Base-by-base conservation (phyloP, 2,888 invertebrate genomes). In the Empis stercorea region DNA sequence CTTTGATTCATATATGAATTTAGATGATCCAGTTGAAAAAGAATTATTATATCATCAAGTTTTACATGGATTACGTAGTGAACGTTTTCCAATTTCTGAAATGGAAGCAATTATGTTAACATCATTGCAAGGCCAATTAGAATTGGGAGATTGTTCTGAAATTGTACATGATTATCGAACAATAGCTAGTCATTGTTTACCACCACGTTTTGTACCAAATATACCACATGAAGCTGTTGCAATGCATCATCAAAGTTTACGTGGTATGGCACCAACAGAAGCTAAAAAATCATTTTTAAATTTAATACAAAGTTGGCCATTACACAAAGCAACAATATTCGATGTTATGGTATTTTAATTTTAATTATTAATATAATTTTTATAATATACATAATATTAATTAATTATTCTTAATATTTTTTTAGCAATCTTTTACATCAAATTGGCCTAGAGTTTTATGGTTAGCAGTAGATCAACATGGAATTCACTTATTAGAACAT, bases 61-160 rank as follows among this genome's bases (percentile, higher is more conserved):
- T 44, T 71, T 95, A 51, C 89, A 93, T 63, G 85, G 89, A 55
- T 78, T 95, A 49, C 78, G 93, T 47, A 87, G 88, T 55, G 93
- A 94, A 72, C 76, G 91, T 23, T 87, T 92, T 64, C 95, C 94
- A 1, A 84, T 95, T 44, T 87, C 91, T 44, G 89, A 91, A 59
- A 88, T 91, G 66, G 94, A 95, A 73, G 94, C 94, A 50, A 87
- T 92, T 68, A 92, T 93, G 87, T 69, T 95, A 48, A 88, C 93
- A 43, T 92, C 95, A 16, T 75, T 95, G 42, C 91, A 94, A 76
- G 87, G 91, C 38, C 95, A 95, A 68, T 76, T 93, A 30, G 94
- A 94, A 66, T 75, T 87, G 53, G 87, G 93, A 32, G 93, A 94
- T 70, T 87, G 84, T 60, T 70, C 73, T 36, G 83, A 83, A 56